Evolutionary conservation across 2,888 invertebrate species (phyloP).

Genomic region (Eupelmus urozonus): DNA sequence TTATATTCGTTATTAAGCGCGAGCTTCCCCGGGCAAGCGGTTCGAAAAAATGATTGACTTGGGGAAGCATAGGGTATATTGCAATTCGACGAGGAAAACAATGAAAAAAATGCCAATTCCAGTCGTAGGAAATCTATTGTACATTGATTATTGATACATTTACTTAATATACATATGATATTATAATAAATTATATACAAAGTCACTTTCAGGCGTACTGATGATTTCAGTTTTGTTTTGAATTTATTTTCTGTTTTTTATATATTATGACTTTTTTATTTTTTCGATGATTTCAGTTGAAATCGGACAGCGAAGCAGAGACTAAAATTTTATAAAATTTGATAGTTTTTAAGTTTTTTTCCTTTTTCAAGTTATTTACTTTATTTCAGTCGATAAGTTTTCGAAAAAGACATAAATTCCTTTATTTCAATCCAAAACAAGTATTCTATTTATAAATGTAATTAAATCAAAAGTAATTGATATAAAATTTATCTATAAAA

Average conservation of each 20-base stretch:
- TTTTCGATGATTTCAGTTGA: background rate
- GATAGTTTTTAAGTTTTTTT: too few species aligned
- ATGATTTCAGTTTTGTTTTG: constrained; percentile 47
- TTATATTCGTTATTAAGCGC: constrained; percentile 62
- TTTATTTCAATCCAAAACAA: too few species aligned
- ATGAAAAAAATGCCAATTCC: constrained; percentile 66
- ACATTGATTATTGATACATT: constrained; percentile 76
- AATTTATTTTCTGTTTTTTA: constrained; percentile 29
- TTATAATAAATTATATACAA: constrained; percentile 77
- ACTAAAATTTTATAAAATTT: too few species aligned
- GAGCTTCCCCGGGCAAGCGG: constrained; percentile 58
- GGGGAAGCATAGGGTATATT: constrained; percentile 40
- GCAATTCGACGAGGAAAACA: constrained; percentile 35
- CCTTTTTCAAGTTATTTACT: too few species aligned
- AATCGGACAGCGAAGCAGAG: background rate
- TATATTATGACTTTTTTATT: constrained; percentile 14
- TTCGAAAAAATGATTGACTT: constrained; percentile 34
- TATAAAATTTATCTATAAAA: too few species aligned
- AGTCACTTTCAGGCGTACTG: constrained; percentile 66
- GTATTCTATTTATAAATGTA: too few species aligned
- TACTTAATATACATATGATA: constrained; percentile 70
- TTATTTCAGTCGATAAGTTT: too few species aligned
- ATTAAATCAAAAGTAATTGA: too few species aligned
- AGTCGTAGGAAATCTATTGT: constrained; percentile 76
- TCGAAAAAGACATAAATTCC: too few species aligned